Base-by-base conservation (phyloP, 2,888 invertebrate species). In the Harpagoxenus sublaevis region DNA sequence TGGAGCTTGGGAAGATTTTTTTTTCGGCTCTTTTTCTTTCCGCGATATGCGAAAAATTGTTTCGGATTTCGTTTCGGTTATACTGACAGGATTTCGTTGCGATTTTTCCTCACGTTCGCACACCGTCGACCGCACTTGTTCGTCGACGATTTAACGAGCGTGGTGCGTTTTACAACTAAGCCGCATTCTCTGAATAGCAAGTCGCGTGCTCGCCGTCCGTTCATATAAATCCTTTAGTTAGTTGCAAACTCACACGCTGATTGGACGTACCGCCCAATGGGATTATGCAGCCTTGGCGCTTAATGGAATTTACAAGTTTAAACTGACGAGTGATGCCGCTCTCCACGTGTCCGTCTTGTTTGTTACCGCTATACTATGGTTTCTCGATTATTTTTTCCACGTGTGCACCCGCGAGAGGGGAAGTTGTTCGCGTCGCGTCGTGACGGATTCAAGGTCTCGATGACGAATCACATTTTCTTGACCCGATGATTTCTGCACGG, bases 231-330 rank as follows among this genome's bases (percentile, higher is more conserved):
- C 83, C 84, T 63, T 83, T 71, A 71, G 83, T 84, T 88, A 79
- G 73, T 79, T 31, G 82, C 53, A 83, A 86, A 90, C 87, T 86
- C 79, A 23, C 79, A 23, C 85, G 86, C 84, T 90, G 90, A 90
- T 90, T 90, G 85, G 79, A 86, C 84, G 71, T 57, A 57, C 45
- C 77, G 77, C 86, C 84, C 88, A 42, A 28, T 75, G 81, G 86
- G 62, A 75, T 84, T 83, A 74, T 63, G 48, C 42, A 78, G 66
- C 90, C 87, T 85, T 87, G 78, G 45, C 70, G 86, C 62, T 71
- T 90, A 90, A 90, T 90, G 78, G 88, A 90, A 90, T 90, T 90
- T 90, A 62, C 89, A 90, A 88, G 90, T 87, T 88, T 71, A 42
- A 65, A 70, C 68, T 15, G 51, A n/a, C 62, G 78, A 84, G 42